Conservation (phyloP, 1,140 invertebrate species). For the Drosophila carrolli region DNA sequence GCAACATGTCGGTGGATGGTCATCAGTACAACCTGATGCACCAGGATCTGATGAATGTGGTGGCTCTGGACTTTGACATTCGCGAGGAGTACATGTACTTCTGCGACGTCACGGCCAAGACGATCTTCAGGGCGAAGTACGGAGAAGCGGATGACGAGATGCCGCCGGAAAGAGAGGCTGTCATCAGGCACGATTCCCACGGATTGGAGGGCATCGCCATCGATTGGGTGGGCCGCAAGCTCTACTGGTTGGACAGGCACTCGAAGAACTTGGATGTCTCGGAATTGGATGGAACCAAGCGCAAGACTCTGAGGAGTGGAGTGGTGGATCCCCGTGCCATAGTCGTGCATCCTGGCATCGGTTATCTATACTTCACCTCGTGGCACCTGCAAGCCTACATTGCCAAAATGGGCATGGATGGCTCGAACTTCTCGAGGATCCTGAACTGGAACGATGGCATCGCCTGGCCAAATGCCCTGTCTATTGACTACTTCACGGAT, state of each 20-base stretch:
- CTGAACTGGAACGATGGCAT: constrained; percentile 97
- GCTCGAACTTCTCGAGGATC: constrained; percentile 94
- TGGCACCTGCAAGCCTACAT: constrained; percentile 99
- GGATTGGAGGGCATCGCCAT: constrained; percentile 98
- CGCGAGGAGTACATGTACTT: constrained; percentile 94
- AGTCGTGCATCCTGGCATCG: constrained; percentile 96
- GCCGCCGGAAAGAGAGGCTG: constrained; percentile 89
- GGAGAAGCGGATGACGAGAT: constrained; percentile 80
- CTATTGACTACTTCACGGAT: constrained; percentile 98
- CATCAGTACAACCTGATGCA: constrained; percentile 94
- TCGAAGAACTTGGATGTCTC: constrained; percentile 96
- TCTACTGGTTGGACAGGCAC: constrained; percentile 99
- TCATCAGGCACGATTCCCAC: constrained; percentile 96
- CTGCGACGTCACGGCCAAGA: constrained; percentile 97
- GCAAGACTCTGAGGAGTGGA: constrained; percentile 93
- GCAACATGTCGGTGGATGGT: constrained; percentile 97
- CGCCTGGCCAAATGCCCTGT: constrained; percentile 99
- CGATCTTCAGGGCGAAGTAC: constrained; percentile 91
- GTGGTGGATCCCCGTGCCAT: constrained; percentile 97
- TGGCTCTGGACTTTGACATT: constrained; percentile 97
- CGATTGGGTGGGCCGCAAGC: constrained; percentile 98
- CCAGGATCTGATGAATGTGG: constrained; percentile 98
- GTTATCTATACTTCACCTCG: constrained; percentile 97
- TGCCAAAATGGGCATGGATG: constrained; percentile 99
- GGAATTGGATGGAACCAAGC: constrained; percentile 96